Evolutionary conservation across 2,797 vertebrate species (phyloP), one percentile per base, ranked within the genome.

Genomic region (Sparus aurata): DNA sequence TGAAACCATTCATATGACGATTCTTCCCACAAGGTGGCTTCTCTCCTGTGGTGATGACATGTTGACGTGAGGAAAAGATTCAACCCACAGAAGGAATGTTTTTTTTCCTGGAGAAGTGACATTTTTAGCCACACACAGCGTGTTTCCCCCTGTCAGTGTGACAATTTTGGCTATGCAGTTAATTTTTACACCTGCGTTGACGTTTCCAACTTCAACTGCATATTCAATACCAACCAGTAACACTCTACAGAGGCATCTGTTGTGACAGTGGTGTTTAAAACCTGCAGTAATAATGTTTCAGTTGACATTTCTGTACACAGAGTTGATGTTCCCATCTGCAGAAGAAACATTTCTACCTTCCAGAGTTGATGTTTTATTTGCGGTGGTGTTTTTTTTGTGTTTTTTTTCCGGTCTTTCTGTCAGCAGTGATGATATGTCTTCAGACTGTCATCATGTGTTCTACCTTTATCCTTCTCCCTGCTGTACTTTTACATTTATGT

Each of bases 131-230:
- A 66, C 27, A 63, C 57, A 65, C 41, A 55, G 57, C 64, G 79
- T 54, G 52, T 45, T 68, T 60, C 67, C 17, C 15, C 25, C 41
- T 69, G 63, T 78, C 63, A 67, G 15, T n/a, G 38, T 67, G 66
- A 50, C 70, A 73, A 68, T 18, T 75, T 49, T 66, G 23, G 67
- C 63, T 30, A 54, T 23, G 43, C 64, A 81, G 71, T 67, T 78
- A 60, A 62, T 50, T 52, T 73, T 70, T 69, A 55, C 61, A 62
- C 67, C 71, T 47, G 20, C 47, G 58, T 54, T 66, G 60, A 73
- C 63, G 12, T 45, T 23, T 63, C 52, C 17, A 17, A 10, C 69
- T 65, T 22, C 60, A 20, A 12, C 38, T 67, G 25, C 43, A 18
- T 59, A 71, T 61, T 62, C 58, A 18, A 12, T 27, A 23, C 38